Conservation (phyloP, 2,888 invertebrate genomes). For the Diaprepes abbreviatus region DNA sequence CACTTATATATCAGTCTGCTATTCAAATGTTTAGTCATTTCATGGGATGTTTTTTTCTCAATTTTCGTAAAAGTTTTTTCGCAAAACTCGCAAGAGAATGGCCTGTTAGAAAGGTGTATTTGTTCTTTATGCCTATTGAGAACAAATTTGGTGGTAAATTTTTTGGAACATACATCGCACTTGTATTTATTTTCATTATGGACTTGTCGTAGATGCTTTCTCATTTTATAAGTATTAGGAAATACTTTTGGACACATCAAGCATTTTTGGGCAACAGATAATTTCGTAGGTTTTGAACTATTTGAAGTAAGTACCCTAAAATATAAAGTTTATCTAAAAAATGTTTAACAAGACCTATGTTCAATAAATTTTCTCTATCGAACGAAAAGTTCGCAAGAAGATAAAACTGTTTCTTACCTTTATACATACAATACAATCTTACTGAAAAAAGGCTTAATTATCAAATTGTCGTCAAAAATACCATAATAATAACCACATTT, state of each 20-base stretch:
- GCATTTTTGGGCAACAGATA: slow-evolving; percentile 13
- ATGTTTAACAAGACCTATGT: too few relatives aligned
- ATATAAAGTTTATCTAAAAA: neutral
- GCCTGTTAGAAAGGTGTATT: slow-evolving; percentile 31
- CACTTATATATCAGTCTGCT: slow-evolving; percentile 25
- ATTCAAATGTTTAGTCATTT: slow-evolving; percentile 32
- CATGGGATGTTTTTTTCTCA: slow-evolving; percentile 29
- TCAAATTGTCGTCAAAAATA: too few relatives aligned
- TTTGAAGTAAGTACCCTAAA: neutral
- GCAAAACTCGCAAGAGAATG: slow-evolving; percentile 35
- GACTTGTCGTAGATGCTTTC: slow-evolving; percentile 33
- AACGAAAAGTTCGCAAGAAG: too few relatives aligned
- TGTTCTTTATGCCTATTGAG: slow-evolving; percentile 34
- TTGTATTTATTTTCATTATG: slow-evolving; percentile 28
- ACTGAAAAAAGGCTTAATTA: too few relatives aligned
- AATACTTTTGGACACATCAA: slow-evolving; percentile 22
- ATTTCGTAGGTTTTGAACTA: neutral
- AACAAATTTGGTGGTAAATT: slow-evolving; percentile 21
- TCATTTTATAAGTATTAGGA: slow-evolving; percentile 14
- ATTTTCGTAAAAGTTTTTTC: slow-evolving; percentile 25
- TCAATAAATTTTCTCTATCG: too few relatives aligned
- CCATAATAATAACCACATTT: too few relatives aligned
- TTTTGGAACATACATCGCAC: slow-evolving; percentile 43
- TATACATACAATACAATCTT: too few relatives aligned
- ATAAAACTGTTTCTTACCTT: too few relatives aligned